phyloP scores from a whole-genome alignment of 2,113 vertebrate genomes.

The Corythaeola cristata region DNA sequence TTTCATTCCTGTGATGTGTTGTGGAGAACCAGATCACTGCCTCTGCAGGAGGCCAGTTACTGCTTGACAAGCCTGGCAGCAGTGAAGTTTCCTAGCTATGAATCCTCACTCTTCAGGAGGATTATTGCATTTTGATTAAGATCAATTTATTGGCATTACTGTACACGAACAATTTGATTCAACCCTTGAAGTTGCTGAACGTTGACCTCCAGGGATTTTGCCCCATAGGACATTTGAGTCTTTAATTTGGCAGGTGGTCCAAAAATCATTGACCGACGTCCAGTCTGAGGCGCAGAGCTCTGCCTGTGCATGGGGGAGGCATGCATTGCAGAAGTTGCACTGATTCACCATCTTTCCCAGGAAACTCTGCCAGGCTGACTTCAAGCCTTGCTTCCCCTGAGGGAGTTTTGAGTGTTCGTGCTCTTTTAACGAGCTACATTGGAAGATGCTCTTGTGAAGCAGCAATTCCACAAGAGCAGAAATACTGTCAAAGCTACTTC shows the following conservation, averaged over 20 bases:
- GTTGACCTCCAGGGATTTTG: neutral
- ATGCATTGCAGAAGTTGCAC: neutral
- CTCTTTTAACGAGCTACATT: neutral
- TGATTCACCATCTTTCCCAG: neutral
- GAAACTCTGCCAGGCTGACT: neutral
- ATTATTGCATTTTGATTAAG: slow-evolving; percentile 48
- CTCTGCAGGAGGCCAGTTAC: neutral
- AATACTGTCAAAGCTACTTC: slow-evolving; percentile 39
- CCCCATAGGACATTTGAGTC: neutral
- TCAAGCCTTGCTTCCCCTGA: neutral
- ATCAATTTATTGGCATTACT: neutral
- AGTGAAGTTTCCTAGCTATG: neutral
- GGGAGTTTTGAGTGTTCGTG: neutral
- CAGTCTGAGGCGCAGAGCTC: neutral
- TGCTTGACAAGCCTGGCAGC: neutral
- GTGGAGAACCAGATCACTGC: neutral
- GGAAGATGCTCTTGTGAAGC: neutral
- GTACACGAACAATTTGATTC: neutral
- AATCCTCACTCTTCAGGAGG: neutral
- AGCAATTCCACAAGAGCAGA: neutral
- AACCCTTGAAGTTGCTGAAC: neutral
- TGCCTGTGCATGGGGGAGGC: neutral
- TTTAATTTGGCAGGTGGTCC: neutral
- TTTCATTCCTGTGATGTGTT: neutral
- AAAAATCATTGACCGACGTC: neutral